Base-by-base conservation (phyloP, 1,140 invertebrate species). In the Linepithema humile region DNA sequence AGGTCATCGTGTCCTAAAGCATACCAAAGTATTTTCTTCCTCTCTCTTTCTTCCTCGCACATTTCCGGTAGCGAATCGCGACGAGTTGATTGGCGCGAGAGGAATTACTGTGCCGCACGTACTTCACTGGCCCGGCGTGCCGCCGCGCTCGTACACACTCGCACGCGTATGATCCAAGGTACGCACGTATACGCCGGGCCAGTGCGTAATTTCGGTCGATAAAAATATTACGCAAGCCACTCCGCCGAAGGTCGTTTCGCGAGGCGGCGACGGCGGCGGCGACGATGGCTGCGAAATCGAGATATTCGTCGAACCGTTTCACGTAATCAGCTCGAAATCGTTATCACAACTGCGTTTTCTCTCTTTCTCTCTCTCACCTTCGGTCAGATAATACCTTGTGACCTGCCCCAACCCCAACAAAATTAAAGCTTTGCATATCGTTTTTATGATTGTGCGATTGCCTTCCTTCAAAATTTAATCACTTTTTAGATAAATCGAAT, bases 201-300 rank as follows among this genome's bases (percentile, higher is more conserved):
- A 55, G 82, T 86, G 86, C 83, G 90, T 90, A 93, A 94, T 93
- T 94, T 93, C 88, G 89, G 88, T 88, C 88, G 93, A 94, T 94
- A 93, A 94, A 92, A 91, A 91, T 91, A 92, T 94, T 94, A 93
- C 92, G 93, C 92, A 94, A 94, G 88, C 43, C 73, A 86, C 85
- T 77, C 85, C 85, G 77, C 6, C 91, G 93, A 94, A 94, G 93
- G 93, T 92, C 93, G 91, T 88, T 83, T 65, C 84, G 57, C 48
- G 29, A 77, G 12, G 4, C 73, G 40, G 45, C 82, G 55, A 43
- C 7, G 57, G 17, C 20, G 32, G 23, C 84, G 62, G 48, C 38
- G n/a, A 50, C 59, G 48, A n/a, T 82, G 50, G 55, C 45, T 23
- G 40, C 15, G 48, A 38, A 57, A 45, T 53, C 26, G 53, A 50